Conservation (phyloP, 2,113 vertebrate genomes). For the Corydoras sp. region DNA sequence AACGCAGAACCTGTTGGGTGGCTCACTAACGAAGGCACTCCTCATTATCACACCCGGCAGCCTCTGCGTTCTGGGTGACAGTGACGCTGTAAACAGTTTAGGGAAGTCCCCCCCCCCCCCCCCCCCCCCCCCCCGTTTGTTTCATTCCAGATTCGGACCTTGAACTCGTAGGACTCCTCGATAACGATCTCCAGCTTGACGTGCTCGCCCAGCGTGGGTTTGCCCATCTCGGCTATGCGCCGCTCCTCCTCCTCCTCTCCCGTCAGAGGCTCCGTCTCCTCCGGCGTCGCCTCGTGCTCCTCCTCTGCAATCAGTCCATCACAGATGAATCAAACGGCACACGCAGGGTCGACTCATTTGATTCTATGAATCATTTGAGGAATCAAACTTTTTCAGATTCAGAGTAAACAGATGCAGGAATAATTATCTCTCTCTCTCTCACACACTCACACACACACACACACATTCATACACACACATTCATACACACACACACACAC, state of each 20-base stretch:
- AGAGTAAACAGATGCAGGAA: too few relatives aligned
- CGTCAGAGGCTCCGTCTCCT: constrained; percentile 72
- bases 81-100: too few relatives aligned
- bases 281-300: constrained; percentile 62
- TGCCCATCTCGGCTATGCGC: constrained; percentile 92
- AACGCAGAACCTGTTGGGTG: too few relatives aligned
- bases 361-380: neutral
- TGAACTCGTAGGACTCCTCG: constrained; percentile 98
- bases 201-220: constrained; percentile 89
- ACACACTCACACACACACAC: constrained; percentile 21
- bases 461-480: too few relatives aligned
- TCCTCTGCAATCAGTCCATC: constrained; percentile 54
- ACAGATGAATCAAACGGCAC: neutral
- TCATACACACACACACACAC: too few relatives aligned
- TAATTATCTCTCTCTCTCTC: neutral
- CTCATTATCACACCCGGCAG: too few relatives aligned
- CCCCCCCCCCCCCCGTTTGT: too few relatives aligned
- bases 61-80: too few relatives aligned
- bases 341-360: neutral
- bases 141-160: constrained; percentile 63
- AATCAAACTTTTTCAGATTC: too few relatives aligned
- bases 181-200: constrained; percentile 92
- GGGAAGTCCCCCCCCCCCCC: too few relatives aligned
- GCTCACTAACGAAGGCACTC: too few relatives aligned
- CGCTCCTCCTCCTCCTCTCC: constrained; percentile 89